Conservation (phyloP, 2,113 vertebrate species). For the Brachypteracias leptosomus region DNA sequence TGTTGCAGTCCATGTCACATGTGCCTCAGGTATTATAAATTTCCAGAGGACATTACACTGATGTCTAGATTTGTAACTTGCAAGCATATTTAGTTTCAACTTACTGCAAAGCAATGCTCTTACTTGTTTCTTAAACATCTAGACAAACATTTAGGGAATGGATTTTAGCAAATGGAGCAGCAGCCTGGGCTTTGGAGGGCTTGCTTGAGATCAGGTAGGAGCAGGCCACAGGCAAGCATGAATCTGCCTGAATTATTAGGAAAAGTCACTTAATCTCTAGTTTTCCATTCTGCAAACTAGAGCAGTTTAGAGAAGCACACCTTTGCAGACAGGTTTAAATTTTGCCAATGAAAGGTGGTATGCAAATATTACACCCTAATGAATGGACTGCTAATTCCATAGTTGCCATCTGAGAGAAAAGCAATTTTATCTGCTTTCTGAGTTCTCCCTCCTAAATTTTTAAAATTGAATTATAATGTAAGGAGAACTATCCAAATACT, state of each 20-base stretch:
- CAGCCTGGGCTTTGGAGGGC: background rate
- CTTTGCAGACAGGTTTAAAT: background rate
- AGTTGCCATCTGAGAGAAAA: background rate
- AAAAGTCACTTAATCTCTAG: background rate
- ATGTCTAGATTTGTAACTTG: background rate
- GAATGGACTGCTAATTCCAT: background rate
- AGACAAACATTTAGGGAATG: background rate
- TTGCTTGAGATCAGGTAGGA: background rate
- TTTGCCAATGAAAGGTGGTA: background rate
- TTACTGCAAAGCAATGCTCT: background rate
- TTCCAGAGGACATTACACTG: background rate
- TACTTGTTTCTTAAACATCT: background rate
- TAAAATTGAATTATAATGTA: slow-evolving; percentile 21
- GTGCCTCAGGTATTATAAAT: background rate
- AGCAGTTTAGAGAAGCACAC: background rate
- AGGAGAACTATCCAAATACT: background rate
- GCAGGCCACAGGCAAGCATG: background rate
- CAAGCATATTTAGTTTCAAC: background rate
- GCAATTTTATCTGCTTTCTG: background rate
- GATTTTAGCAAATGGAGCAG: background rate
- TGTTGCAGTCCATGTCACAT: background rate
- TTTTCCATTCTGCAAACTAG: background rate
- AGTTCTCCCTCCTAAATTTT: slow-evolving; percentile 40
- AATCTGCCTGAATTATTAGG: background rate
- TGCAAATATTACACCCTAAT: background rate